Evolutionary conservation across 2,113 vertebrate genomes (phyloP).

Genomic region (Eulacestoma nigropectus): DNA sequence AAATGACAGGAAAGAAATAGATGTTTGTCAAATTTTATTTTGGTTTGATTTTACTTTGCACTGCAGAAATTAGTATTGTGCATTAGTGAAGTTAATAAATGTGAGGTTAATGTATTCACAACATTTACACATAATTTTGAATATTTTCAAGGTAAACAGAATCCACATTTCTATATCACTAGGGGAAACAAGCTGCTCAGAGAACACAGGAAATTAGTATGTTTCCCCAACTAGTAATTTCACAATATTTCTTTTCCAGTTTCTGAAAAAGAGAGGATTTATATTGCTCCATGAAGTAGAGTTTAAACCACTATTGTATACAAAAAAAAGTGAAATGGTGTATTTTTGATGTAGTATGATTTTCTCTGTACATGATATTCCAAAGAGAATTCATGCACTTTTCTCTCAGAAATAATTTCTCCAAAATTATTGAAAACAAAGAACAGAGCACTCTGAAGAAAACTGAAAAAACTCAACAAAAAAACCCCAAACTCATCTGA

Average conservation of each 20-base stretch:
- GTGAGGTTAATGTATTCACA: neutral
- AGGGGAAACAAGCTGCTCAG: neutral
- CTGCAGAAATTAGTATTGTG: neutral
- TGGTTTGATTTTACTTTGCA: neutral
- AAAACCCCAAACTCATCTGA: neutral
- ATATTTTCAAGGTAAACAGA: constrained; percentile 16
- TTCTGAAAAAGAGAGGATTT: neutral
- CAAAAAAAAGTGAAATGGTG: neutral
- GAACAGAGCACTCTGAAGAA: neutral
- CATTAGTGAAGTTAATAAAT: neutral
- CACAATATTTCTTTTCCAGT: neutral
- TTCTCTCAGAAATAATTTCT: neutral
- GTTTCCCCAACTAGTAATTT: constrained; percentile 25
- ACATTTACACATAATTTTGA: neutral
- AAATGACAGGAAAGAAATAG: neutral
- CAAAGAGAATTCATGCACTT: neutral
- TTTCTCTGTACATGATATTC: neutral
- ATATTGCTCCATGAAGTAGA: neutral
- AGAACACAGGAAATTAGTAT: constrained; percentile 6
- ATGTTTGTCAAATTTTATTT: neutral
- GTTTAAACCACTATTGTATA: neutral
- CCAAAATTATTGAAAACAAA: neutral
- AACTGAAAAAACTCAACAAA: neutral
- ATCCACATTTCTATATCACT: neutral
- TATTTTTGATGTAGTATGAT: neutral